Evolutionary conservation across 2,888 invertebrate genomes (phyloP).

Genomic region (Rapana venosa): DNA sequence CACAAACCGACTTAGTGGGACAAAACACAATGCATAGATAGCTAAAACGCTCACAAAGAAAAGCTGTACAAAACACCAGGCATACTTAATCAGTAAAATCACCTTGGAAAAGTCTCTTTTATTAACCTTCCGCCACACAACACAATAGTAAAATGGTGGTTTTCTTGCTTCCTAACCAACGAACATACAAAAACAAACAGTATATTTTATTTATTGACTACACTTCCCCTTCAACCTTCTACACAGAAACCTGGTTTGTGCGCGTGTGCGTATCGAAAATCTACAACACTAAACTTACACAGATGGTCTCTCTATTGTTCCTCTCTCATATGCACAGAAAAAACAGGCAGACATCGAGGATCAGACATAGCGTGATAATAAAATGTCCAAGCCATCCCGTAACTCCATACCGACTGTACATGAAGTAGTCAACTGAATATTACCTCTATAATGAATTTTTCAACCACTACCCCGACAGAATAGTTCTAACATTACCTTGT

Average conservation of each 20-base stretch:
- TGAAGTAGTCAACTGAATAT: too few species aligned
- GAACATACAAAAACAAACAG: background rate
- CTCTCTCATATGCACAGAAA: background rate
- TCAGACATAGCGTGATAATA: background rate
- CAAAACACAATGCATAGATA: background rate
- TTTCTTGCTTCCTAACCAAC: background rate
- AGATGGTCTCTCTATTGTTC: slow-evolving; percentile 13
- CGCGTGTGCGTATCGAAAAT: background rate
- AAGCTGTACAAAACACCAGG: background rate
- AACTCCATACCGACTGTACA: too few species aligned
- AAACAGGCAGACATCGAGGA: background rate
- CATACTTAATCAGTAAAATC: background rate
- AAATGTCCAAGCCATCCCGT: background rate
- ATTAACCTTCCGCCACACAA: background rate
- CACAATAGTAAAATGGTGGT: background rate
- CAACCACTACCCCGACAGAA: too few species aligned
- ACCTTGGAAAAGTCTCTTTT: background rate
- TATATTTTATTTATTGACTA: too few species aligned
- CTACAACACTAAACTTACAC: slow-evolving; percentile 22
- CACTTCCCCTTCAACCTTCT: background rate
- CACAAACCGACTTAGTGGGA: background rate
- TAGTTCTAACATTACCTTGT: too few species aligned
- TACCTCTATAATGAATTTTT: too few species aligned
- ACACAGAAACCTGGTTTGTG: background rate
- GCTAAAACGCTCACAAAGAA: background rate